A percentile compares a stretch with the other conserved stretches of the same genome.
These are phyloP conservation scores for Cygnus atratus DNA, from an alignment of 2,113 vertebrate species.

Conservation along the genomic window DNA sequence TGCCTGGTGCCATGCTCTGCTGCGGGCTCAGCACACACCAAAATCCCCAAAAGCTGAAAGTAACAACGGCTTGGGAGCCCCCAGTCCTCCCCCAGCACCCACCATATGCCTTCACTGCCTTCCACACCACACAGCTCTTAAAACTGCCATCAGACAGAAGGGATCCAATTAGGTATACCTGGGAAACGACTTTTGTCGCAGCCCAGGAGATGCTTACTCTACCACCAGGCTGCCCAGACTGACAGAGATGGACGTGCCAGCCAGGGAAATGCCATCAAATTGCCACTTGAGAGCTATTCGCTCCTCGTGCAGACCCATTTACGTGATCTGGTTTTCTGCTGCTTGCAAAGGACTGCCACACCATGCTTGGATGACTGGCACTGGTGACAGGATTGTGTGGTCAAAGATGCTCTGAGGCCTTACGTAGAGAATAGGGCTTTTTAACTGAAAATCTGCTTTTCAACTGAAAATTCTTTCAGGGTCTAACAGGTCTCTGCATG, in stretches of 20 bases:
- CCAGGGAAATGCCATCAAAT: not conserved
- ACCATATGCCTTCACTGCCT: not conserved
- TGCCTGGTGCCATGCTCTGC: accelerated
- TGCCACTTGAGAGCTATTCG: not conserved
- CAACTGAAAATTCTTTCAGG: not conserved
- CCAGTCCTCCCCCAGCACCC: no score
- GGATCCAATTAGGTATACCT: accelerated
- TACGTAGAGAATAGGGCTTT: accelerated
- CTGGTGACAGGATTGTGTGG: not conserved
- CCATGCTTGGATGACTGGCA: not conserved
- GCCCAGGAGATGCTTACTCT: not conserved
- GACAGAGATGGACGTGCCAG: not conserved
- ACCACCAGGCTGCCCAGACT: not conserved
- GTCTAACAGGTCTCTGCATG: not conserved
- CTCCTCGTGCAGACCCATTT: not conserved
- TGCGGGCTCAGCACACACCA: accelerated
- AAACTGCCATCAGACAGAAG: not conserved
- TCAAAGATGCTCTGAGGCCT: not conserved
- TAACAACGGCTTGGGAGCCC: not conserved
- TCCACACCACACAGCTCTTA: not conserved
- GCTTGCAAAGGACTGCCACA: not conserved
- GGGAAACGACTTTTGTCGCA: not conserved
- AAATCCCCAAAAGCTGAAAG: not conserved
- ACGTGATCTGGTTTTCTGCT: not conserved
- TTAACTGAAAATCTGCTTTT: no score